Evolutionary conservation across 2,113 vertebrate genomes (phyloP).

Genomic region (Cardinalis cardinalis): DNA sequence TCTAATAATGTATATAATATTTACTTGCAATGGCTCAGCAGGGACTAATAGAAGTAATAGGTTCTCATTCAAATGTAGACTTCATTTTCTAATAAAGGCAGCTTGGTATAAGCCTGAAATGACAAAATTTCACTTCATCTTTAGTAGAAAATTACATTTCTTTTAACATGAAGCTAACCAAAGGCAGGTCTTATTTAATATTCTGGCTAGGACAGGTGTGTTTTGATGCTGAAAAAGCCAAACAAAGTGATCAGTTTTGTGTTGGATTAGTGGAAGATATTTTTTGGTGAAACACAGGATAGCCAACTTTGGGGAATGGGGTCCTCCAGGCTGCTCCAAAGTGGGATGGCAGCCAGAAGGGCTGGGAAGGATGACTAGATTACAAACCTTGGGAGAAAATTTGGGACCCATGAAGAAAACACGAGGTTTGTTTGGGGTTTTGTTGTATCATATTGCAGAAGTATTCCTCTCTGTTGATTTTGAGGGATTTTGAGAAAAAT

Average conservation of each 20-base stretch:
- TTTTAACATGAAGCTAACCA: background rate
- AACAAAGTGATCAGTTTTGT: background rate
- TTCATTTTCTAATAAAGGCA: conserved; percentile 41
- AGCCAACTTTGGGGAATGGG: fast-evolving
- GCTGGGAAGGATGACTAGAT: background rate
- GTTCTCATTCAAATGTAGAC: conserved; percentile 36
- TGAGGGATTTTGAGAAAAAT: background rate
- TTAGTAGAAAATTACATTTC: background rate
- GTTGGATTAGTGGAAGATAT: background rate
- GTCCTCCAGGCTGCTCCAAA: background rate
- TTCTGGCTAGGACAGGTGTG: background rate
- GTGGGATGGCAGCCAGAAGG: background rate
- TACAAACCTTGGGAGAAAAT: background rate
- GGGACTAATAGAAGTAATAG: conserved; percentile 54
- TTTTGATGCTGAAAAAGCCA: background rate
- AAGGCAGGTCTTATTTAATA: background rate
- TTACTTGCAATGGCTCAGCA: conserved; percentile 20
- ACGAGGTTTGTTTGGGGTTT: background rate
- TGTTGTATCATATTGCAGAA: background rate
- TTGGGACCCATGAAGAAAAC: fast-evolving
- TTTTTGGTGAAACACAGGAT: background rate
- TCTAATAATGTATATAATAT: conserved; percentile 52
- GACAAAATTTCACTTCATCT: conserved; percentile 1
- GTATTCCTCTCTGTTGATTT: background rate
- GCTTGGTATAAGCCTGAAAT: background rate